Evolutionary conservation across 2,888 invertebrate species (phyloP).

Genomic region (Andrena dorsata): DNA sequence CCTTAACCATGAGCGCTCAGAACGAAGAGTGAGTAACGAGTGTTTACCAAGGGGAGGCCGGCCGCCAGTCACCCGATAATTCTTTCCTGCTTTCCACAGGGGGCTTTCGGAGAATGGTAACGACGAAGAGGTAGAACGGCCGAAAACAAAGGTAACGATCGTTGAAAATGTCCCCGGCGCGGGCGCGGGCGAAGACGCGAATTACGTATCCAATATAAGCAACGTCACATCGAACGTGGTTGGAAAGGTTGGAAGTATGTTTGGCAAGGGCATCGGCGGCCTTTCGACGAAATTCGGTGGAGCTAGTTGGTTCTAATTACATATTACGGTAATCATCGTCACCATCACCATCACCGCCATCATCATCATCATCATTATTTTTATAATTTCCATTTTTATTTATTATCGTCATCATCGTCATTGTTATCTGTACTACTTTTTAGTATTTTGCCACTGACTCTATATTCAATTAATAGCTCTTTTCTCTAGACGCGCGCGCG

Average conservation of each 20-base stretch:
- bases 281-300: slow-evolving; percentile 95
- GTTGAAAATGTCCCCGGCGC: slow-evolving; percentile 88
- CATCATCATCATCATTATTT: neutral
- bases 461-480: slow-evolving; percentile 70
- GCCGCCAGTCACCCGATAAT: neutral
- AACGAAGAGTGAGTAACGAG: slow-evolving; percentile 87
- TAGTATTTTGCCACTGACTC: slow-evolving; percentile 69
- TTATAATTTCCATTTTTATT: neutral
- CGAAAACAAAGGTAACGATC: slow-evolving; percentile 88
- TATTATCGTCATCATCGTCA: neutral
- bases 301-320: slow-evolving; percentile 93
- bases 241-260: slow-evolving; percentile 94
- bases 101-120: slow-evolving; percentile 85
- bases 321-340: neutral
- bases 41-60: neutral
- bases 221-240: slow-evolving; percentile 94
- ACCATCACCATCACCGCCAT: too few species aligned
- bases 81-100: slow-evolving; percentile 63
- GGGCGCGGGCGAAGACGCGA: slow-evolving; percentile 89
- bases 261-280: slow-evolving; percentile 96
- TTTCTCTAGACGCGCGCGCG: slow-evolving; percentile 59
- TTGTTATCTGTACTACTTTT: slow-evolving; percentile 35
- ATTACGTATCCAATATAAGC: slow-evolving; percentile 91
- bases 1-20: slow-evolving; percentile 92
- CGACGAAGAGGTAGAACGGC: slow-evolving; percentile 87